These are phyloP conservation scores for Ephydatia muelleri DNA, from an alignment of 37 sponge, comb jelly and placozoan species.

Conservation along the genomic window DNA sequence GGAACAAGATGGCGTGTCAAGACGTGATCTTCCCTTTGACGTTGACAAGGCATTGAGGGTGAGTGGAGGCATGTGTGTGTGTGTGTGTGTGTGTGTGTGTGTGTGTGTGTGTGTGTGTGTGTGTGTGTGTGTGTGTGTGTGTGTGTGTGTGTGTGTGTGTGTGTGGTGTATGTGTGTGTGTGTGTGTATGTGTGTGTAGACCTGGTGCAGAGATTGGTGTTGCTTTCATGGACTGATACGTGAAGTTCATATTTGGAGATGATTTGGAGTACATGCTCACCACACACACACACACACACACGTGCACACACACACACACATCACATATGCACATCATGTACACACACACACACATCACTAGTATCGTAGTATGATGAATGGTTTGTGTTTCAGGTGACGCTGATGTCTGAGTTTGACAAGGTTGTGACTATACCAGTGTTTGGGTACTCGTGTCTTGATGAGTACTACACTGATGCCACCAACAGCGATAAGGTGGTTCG, in stretches of 20 bases:
- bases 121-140: neutral
- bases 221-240: too few relatives aligned
- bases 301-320: slow-evolving; percentile 10
- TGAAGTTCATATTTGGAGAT: too few relatives aligned
- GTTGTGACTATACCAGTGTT: slow-evolving; percentile 50
- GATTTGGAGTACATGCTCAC: too few relatives aligned
- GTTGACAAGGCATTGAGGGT: neutral
- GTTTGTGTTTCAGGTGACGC: slow-evolving; percentile 20
- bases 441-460: slow-evolving; percentile 61
- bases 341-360: neutral
- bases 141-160: too few relatives aligned
- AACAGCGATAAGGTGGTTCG: slow-evolving; percentile 39
- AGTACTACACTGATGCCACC: slow-evolving; percentile 58
- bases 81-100: too few relatives aligned
- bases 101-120: too few relatives aligned
- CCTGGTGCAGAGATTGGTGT: too few relatives aligned
- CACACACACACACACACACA: slow-evolving; percentile 24
- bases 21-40: neutral
- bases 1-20: neutral
- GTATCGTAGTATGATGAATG: too few relatives aligned
- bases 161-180: too few relatives aligned
- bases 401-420: slow-evolving; percentile 60
- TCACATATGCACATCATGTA: neutral
- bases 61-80: neutral
- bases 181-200: neutral